Base-by-base conservation (phyloP, 1,140 invertebrate genomes). In the Diorhabda elongata region DNA sequence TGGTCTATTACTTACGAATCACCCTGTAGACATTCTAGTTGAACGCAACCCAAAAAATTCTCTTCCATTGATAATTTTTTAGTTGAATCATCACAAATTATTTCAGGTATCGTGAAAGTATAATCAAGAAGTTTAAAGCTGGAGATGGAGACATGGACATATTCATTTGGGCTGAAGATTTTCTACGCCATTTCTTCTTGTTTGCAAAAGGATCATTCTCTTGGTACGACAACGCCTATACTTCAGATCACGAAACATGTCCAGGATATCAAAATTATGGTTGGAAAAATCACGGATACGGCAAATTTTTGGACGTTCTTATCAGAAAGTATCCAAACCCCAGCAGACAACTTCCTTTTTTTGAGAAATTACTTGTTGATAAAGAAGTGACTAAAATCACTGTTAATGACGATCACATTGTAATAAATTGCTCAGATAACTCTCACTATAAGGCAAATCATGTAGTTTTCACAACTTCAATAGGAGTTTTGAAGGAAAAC, bases 401-500 rank as follows among this genome's bases (percentile, higher is more conserved):
- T 11, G 90, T 5, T 90, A 66, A 67, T 6, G 90, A 75, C 80
- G 52, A 68, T 26, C 56, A 58, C 44, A 70, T 75, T 2, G 69
- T 41, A 42, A 62, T 78, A 11, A 59, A 41, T 11, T 72, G 71
- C 70, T 82, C 80, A 61, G 87, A 90, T 73, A 87, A 87, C 0
- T 81, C 84, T 57, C 64, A 81, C 2, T 86, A 87, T 69, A 74
- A 79, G 3, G 86, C 88, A 7, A 87, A 89, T 75, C 87, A 89
- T 79, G 86, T 90, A 0, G 88, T 92, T 64, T 84, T 89, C 11
- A 91, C 90, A 2, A 81, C 88, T 0, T 88, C 90, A 2, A 65
- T 92, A 57, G 90, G 89, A 5, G 89, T 92, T 8, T 76, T 92
- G 3, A 91, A 92, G 79, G 85, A 88, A 64, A 83, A 82, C 70